Percentiles rank a stretch among this genome's conserved stretches.
These are phyloP conservation scores for Harpagifer antarcticus DNA, from an alignment of 2,797 vertebrate genomes.

Conservation along the genomic window DNA sequence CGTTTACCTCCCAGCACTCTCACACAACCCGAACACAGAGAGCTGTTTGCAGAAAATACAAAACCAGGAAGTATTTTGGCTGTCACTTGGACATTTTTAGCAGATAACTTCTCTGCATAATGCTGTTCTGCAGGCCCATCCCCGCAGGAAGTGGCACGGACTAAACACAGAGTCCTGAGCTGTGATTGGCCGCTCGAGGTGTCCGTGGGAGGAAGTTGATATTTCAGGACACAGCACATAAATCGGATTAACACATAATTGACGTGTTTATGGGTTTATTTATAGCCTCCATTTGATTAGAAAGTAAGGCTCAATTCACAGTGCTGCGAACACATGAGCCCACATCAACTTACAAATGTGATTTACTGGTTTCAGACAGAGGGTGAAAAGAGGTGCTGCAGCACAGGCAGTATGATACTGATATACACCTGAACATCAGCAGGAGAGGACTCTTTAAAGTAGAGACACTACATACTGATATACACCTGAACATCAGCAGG, in stretches of 20 bases:
- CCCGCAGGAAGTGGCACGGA: constrained; percentile 49
- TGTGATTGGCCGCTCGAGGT: constrained; percentile 56
- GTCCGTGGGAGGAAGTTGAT: constrained; percentile 75
- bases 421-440: no score
- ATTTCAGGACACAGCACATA: constrained; percentile 71
- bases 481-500: no score
- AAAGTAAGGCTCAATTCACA: constrained; percentile 55
- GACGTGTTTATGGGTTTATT: constrained; percentile 78
- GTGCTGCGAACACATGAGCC: constrained; percentile 37
- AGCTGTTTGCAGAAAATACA: constrained; percentile 56
- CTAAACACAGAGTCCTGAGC: constrained; percentile 29
- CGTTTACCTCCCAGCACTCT: constrained; percentile 56
- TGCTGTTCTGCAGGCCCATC: constrained; percentile 47
- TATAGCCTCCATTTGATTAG: constrained; percentile 71
- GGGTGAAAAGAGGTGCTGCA: no score
- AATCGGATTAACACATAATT: constrained; percentile 80
- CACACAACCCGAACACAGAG: constrained; percentile 62
- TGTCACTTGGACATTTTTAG: constrained; percentile 54
- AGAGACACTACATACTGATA: no score
- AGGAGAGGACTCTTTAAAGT: no score
- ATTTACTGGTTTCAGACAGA: constrained; percentile 24
- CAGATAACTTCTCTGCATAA: constrained; percentile 53
- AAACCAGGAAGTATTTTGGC: constrained; percentile 47
- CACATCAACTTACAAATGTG: constrained; percentile 40
- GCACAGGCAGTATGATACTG: no score